phyloP scores from a whole-genome alignment of 2,113 vertebrate genomes.

The Sinocyclocheilus anshuiensis region DNA sequence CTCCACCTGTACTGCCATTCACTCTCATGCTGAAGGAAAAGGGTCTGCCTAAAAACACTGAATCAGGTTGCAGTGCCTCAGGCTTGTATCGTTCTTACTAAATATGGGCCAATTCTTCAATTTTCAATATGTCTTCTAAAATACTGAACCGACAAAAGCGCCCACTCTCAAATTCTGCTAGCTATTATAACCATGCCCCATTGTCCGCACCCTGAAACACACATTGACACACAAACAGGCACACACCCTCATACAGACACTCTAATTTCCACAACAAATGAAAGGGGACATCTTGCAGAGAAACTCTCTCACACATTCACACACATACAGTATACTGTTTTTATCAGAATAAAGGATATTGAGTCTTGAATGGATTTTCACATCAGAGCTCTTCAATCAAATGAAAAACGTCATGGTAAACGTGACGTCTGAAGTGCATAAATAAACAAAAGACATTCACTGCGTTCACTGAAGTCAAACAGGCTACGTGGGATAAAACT shows the following conservation, averaged over 20 bases:
- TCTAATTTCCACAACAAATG: constrained; percentile 36
- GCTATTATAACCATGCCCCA: constrained; percentile 19
- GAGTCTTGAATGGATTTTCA: constrained; percentile 26
- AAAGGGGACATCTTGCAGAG: constrained; percentile 6
- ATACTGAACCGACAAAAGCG: constrained; percentile 37
- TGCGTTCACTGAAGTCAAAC: constrained; percentile 23
- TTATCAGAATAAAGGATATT: background rate
- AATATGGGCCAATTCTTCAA: constrained; percentile 41
- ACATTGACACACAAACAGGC: constrained; percentile 14
- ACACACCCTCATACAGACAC: constrained; percentile 31
- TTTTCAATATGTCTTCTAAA: constrained; percentile 38
- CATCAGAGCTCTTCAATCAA: constrained; percentile 18
- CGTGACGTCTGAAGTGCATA: constrained; percentile 31
- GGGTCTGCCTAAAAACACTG: constrained; percentile 20
- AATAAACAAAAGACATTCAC: constrained; percentile 34
- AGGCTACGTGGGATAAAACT: constrained; percentile 21
- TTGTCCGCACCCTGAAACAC: constrained; percentile 28
- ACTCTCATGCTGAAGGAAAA: constrained; percentile 28
- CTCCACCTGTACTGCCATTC: constrained; percentile 46
- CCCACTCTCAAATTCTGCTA: constrained; percentile 20
- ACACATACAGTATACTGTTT: background rate
- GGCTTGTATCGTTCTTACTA: constrained; percentile 38
- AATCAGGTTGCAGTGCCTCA: constrained; percentile 40
- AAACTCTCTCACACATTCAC: background rate
- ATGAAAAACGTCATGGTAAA: constrained; percentile 27